Conservation (phyloP, 2,797 vertebrate species). For the Argentina silus region DNA sequence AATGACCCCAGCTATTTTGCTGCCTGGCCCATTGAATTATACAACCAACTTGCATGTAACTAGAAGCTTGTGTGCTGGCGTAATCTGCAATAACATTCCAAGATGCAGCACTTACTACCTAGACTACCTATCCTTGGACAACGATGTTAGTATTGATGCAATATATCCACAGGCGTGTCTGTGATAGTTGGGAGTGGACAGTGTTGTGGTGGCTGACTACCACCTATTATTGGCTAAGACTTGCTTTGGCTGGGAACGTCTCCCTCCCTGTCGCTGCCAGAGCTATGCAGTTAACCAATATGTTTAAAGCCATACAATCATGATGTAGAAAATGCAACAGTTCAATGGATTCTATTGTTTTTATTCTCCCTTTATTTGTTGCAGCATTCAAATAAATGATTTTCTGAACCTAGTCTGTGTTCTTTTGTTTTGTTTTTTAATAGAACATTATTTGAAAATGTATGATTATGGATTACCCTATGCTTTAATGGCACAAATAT, state of each 20-base stretch:
- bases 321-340: conserved; percentile 23
- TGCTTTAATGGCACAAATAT: neutral
- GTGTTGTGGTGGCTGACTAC: conserved; percentile 38
- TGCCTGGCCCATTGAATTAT: conserved; percentile 31
- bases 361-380: conserved; percentile 42
- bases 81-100: conserved; percentile 70
- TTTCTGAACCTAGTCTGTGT: conserved; percentile 31
- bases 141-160: conserved; percentile 52
- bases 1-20: conserved; percentile 20
- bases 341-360: conserved; percentile 42
- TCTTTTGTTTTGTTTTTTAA: neutral
- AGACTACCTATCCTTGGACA: conserved; percentile 36
- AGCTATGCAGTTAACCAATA: conserved; percentile 28
- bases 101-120: conserved; percentile 49
- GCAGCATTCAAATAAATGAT: conserved; percentile 67
- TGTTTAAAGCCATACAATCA: conserved; percentile 49
- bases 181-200: conserved; percentile 34
- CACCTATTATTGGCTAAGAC: conserved; percentile 42
- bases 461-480: neutral
- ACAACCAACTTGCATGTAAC: conserved; percentile 56
- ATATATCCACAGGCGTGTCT: conserved; percentile 47
- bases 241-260: conserved; percentile 40
- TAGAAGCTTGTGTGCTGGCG: conserved; percentile 46
- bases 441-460: neutral
- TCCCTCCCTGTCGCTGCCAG: conserved; percentile 13